Conservation (phyloP, 1,140 invertebrate genomes). For the Pseudachorutes palmiensis region DNA sequence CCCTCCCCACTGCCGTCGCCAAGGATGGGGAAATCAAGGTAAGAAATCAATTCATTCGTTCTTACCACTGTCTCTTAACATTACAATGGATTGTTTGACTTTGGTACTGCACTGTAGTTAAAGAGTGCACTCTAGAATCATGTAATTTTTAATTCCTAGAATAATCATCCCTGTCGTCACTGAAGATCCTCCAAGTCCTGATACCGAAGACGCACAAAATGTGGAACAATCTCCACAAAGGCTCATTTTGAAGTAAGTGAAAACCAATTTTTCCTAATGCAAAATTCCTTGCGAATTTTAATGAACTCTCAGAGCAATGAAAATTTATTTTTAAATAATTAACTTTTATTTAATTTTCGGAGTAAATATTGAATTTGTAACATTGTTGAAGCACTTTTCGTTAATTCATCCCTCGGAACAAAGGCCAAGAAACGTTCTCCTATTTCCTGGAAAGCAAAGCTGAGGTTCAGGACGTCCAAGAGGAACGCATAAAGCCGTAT, state of each 20-base stretch:
- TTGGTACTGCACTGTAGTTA: neutral
- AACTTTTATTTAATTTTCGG: neutral
- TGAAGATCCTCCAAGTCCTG: conserved; percentile 1
- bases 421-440: conserved; percentile 11
- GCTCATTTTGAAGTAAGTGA: neutral
- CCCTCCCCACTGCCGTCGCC: neutral
- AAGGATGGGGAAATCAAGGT: neutral
- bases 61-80: neutral
- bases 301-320: neutral
- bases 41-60: neutral
- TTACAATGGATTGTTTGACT: neutral
- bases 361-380: neutral
- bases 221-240: neutral
- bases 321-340: neutral
- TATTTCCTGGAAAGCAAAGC: conserved; percentile 28
- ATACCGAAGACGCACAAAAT: neutral
- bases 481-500: conserved; percentile 18
- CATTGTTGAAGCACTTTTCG: neutral
- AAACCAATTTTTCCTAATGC: neutral
- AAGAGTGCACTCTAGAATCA: neutral
- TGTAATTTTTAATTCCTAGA: neutral
- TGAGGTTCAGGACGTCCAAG: conserved; percentile 20
- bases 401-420: neutral
- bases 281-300: neutral
- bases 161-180: neutral